Conservation (phyloP, 2,797 vertebrate genomes). For the Coregonus ussuriensis region DNA sequence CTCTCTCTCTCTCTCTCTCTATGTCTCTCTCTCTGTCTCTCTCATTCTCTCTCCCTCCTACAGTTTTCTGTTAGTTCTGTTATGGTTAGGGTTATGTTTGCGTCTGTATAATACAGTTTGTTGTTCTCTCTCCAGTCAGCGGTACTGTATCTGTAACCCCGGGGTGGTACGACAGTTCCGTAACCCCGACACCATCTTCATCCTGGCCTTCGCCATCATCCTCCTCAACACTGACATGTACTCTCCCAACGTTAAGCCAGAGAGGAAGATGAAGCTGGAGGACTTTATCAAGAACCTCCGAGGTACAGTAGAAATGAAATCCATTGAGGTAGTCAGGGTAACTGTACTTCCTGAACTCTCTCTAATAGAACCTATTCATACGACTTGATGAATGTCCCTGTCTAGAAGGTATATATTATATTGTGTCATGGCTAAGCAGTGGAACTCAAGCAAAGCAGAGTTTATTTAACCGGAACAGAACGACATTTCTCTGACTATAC, state of each 20-base stretch:
- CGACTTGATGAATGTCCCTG: not conserved
- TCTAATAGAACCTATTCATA: not conserved
- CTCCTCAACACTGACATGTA: conserved; percentile 99
- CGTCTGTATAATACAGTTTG: too few relatives aligned
- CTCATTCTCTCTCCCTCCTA: not conserved
- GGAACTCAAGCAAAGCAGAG: not conserved
- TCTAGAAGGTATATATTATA: not conserved
- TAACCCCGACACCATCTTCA: conserved; percentile 98
- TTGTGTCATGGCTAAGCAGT: not conserved
- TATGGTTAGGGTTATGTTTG: too few relatives aligned
- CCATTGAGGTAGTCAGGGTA: not conserved
- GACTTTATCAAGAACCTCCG: conserved; percentile 97
- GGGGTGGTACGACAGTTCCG: conserved; percentile 94
- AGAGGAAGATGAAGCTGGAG: conserved; percentile 98
- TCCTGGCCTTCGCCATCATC: conserved; percentile 96
- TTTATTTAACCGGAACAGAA: not conserved
- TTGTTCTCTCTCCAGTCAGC: conserved; percentile 74
- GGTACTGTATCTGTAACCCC: conserved; percentile 97
- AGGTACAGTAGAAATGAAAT: conserved; percentile 71
- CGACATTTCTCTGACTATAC: too few relatives aligned
- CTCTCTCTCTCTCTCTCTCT: too few relatives aligned
- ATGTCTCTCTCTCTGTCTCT: too few relatives aligned
- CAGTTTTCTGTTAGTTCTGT: conserved; percentile 54
- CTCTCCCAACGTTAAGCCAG: conserved; percentile 95
- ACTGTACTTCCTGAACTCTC: not conserved